Base-by-base conservation (phyloP, 23 tunicate species). In the Halocynthia aurantium region DNA sequence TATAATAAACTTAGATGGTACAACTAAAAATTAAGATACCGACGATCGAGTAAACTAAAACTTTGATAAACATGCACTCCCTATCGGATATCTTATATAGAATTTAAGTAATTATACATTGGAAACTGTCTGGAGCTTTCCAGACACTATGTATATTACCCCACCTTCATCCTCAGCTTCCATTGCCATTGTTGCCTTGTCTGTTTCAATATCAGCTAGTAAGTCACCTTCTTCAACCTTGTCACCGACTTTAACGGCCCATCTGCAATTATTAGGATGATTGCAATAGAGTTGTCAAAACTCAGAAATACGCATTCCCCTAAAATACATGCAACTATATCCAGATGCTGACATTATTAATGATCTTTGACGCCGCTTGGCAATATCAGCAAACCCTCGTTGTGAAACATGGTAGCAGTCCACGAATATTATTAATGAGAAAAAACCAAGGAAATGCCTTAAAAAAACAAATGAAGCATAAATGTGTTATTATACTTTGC, bases 141-240 rank as follows among this genome's bases (percentile, higher is more conserved):
- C 4, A 4, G 17, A 60, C 17, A 60, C 17, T 15, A 4, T n/a
- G 20, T 20, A n/a, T 50, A 12, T 44, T 50, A 13, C 52, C 62
- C 62, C 53, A 92, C 98, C 98, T 78, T 86, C 92, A 67, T 92
- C 88, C 73, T 78, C 84, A 52, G 81, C 76, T 68, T 94, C 99
- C 62, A 94, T 52, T 7, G 95, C 87, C 86, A 94, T 80, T 7
- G 95, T 77, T 72, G 99, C 99, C 69, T 94, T 94, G 72, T 94
- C 99, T 22, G 99, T 94, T 72, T 94, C 99, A 77, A 94, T 89
- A 50, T 70, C 82, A 7, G 99, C 99, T 8, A 94, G 69, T 6
- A 94, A 55, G 70, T 94, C 99, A 10, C 99, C 99, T 75, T 94
- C 99, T 11, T 87, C 94, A 49, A 94, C 78, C 67, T 84, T 77